Base-by-base conservation (phyloP, 92 coral and sea anemone genomes). In the Parazoanthus atlanticus region DNA sequence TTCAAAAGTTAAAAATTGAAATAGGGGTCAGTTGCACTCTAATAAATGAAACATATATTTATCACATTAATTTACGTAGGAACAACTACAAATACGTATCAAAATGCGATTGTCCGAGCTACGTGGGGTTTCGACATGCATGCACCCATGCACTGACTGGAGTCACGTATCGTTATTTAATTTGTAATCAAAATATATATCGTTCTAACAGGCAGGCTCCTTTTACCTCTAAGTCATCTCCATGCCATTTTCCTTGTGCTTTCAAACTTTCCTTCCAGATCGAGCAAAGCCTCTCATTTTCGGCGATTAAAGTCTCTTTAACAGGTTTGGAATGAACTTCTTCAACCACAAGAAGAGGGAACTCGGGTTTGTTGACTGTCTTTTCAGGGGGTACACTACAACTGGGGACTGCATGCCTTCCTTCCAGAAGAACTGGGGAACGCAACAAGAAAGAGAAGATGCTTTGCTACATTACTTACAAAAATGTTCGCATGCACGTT, bases 331-430 rank as follows among this genome's bases (percentile, higher is more conserved):
- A 95, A 67, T 94, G 85, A 25, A 97, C 93, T 58, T 96, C 96
- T 89, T 97, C 99, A 16, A 97, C 93, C 16, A 97, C 99, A 23
- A 97, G 95, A 72, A 97, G 81, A 47, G 99, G 98, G 84, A 95
- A 91, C 81, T 94, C 95, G 19, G 96, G 76, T 65, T 90, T 69
- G 79, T 28, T 85, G 6, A 75, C 32, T 23, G 90, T 46, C 54
- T 69, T 79, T 78, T 61, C 85, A 23, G 65, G 54, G 21, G 89
- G 70, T 11, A 87, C 73, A 43, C 23, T 46, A 25, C 29, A 41
- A 33, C n/a, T 16, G 6, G 64, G 26, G 10, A 28, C 86, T 47
- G 86, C 10, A 43, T 83, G 86, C 65, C 67, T 69, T 43, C 86
- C 86, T 69, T 83, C 86, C 5, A 83, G 86, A 29, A 83, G 86